phyloP scores from a whole-genome alignment of 2,888 invertebrate genomes.

The Oscheius sp. region DNA sequence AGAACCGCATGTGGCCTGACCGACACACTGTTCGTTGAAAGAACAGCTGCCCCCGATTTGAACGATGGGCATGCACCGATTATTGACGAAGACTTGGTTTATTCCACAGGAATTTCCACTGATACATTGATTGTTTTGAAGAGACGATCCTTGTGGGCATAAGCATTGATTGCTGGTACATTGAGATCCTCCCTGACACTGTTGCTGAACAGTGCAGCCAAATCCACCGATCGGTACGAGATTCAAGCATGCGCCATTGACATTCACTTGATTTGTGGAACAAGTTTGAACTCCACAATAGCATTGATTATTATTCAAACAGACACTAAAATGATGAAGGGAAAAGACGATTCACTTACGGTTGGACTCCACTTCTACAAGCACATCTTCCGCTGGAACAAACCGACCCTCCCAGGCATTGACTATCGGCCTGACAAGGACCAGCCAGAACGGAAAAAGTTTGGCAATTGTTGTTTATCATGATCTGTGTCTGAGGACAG shows the following conservation, averaged over 20 bases:
- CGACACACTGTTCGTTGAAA: neutral
- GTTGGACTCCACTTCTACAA: slow-evolving; percentile 1
- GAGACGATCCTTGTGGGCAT: neutral
- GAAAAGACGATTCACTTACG: neutral
- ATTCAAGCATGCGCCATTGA: slow-evolving; percentile 55
- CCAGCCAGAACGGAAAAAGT: neutral
- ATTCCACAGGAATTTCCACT: neutral
- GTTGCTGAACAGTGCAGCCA: slow-evolving; percentile 43
- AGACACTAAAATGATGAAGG: neutral
- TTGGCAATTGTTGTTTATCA: slow-evolving; percentile 8
- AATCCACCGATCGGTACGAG: slow-evolving; percentile 42
- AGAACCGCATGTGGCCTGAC: neutral
- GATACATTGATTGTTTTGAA: neutral
- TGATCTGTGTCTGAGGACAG: neutral
- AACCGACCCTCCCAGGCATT: slow-evolving; percentile 17
- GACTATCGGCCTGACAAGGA: slow-evolving; percentile 2
- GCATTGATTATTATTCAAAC: neutral
- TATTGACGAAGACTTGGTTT: slow-evolving; percentile 21
- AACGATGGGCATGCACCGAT: neutral
- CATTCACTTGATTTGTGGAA: neutral
- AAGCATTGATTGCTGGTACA: neutral
- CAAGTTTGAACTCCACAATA: slow-evolving; percentile 6
- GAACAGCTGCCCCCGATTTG: neutral
- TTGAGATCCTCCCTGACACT: neutral
- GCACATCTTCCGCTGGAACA: slow-evolving; percentile 16